These are phyloP conservation scores for Drosophila pruinosa DNA, from an alignment of 1,140 invertebrate species.

Conservation along the genomic window DNA sequence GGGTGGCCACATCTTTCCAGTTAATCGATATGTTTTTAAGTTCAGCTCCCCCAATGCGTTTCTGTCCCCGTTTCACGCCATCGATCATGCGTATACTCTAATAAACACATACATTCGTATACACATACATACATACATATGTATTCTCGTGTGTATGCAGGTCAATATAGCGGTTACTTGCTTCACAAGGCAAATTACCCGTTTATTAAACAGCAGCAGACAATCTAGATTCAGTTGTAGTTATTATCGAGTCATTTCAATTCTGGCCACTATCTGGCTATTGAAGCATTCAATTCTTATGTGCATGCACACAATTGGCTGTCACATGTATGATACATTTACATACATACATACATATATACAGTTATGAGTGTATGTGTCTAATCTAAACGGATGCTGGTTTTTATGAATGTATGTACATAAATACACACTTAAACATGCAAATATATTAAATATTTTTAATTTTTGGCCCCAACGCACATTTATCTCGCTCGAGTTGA, in stretches of 20 bases:
- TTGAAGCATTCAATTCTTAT: slow-evolving; percentile 20
- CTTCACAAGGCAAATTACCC: slow-evolving; percentile 47
- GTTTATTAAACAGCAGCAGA: slow-evolving; percentile 21
- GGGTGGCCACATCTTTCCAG: neutral
- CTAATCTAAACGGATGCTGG: neutral
- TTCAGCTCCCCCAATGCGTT: slow-evolving; percentile 12
- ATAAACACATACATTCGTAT: slow-evolving; percentile 4
- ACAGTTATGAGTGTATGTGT: neutral
- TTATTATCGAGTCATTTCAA: slow-evolving; percentile 12
- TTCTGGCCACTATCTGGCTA: slow-evolving; percentile 13
- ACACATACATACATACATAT: slow-evolving; percentile 5
- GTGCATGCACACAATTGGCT: neutral
- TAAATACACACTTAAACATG: too few species aligned
- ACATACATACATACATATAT: neutral
- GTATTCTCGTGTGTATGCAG: slow-evolving; percentile 6
- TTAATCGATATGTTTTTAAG: slow-evolving; percentile 2
- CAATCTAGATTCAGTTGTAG: slow-evolving; percentile 1
- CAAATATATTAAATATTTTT: slow-evolving; percentile 29
- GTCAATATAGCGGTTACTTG: slow-evolving; percentile 44
- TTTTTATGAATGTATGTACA: slow-evolving; percentile 1
- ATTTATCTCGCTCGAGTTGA: slow-evolving; percentile 12
- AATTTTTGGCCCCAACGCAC: slow-evolving; percentile 22
- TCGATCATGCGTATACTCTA: slow-evolving; percentile 27
- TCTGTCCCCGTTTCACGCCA: slow-evolving; percentile 43
- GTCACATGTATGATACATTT: neutral